Percentiles rank a stretch among this genome's conserved stretches.
phyloP scores from a whole-genome alignment of 2,797 vertebrate genomes.

The Smutsia temminckii region DNA sequence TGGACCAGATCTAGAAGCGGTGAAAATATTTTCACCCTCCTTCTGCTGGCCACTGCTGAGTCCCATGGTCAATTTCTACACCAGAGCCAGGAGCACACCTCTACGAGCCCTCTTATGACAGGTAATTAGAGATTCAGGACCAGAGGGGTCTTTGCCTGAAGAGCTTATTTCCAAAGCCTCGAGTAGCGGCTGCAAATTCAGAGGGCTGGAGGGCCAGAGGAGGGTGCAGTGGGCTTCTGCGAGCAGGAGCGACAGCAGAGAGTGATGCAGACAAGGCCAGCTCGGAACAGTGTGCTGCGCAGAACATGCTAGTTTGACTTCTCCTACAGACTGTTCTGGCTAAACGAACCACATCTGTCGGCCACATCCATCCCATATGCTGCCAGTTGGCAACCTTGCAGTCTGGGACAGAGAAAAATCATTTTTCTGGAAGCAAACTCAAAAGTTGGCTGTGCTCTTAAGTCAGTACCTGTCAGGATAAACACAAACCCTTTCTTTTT shows the following conservation, averaged over 20 bases:
- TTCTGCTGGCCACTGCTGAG: neutral
- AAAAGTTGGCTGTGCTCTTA: neutral
- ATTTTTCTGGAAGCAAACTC: conserved; percentile 30
- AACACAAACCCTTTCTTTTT: conserved; percentile 3
- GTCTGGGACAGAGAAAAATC: neutral
- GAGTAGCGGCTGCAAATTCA: neutral
- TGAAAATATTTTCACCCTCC: neutral
- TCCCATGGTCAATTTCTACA: neutral
- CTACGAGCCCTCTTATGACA: neutral
- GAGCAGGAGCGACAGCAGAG: no score
- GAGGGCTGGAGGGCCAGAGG: neutral
- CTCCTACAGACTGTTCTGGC: neutral
- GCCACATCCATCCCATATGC: neutral
- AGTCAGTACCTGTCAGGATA: conserved; percentile 53
- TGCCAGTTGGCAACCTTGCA: neutral
- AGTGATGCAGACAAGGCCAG: neutral
- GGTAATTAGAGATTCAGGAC: no score
- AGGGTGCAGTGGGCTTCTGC: accelerated
- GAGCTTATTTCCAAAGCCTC: neutral
- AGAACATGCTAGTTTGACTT: neutral
- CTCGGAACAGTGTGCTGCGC: neutral
- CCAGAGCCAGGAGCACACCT: neutral
- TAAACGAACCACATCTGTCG: neutral
- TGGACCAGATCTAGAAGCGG: neutral
- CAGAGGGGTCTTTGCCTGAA: neutral